Evolutionary conservation across 2,797 vertebrate species (phyloP), one percentile per base, ranked within the genome.

Genomic region (Onychomys torridus): DNA sequence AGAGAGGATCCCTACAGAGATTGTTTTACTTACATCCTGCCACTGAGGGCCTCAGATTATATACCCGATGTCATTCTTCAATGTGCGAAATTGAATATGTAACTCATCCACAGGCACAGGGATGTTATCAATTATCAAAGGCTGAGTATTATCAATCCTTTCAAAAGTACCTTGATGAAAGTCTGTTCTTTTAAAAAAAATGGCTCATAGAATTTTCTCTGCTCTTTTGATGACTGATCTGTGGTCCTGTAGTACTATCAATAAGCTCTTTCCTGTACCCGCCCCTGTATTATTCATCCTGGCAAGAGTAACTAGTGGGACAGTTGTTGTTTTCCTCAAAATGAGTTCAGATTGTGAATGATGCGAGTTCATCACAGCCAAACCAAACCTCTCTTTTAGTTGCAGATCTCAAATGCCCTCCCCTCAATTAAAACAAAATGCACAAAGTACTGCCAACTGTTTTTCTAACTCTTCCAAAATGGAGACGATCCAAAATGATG

Each of bases 381-480:
- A 96, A 75, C 91, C 95, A 94, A 96, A 88, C 94, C 93, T 92
- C 79, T 91, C 93, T 94, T 97, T 95, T 96, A 97, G 97, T 91
- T 91, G 83, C 90, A 93, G 90, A 94, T 94, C 93, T 97, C 95
- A 95, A 97, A 93, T 91, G 79, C 75, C 77, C 96, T 91, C 78
- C 85, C 86, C 93, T 65, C 89, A 95, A 97, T 98, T 93, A 97
- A 96, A 97, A 95, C 76, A 90, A 98, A 98, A 95, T 87, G 81
- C 83, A 87, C 63, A 95, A 84, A 95, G 61, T n/a, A 34, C 76
- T 94, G 93, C 97, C 96, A 98, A 97, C 82, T 85, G 83, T 95
- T 97, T 97, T 89, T 57, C 95, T 73, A 95, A 6, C 46, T 92
- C 94, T 96, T 97, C 96, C 95, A 95, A 95, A 94, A 93, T 95